Conservation (phyloP, 2,113 vertebrate species). For the Planiliza haematocheilus region DNA sequence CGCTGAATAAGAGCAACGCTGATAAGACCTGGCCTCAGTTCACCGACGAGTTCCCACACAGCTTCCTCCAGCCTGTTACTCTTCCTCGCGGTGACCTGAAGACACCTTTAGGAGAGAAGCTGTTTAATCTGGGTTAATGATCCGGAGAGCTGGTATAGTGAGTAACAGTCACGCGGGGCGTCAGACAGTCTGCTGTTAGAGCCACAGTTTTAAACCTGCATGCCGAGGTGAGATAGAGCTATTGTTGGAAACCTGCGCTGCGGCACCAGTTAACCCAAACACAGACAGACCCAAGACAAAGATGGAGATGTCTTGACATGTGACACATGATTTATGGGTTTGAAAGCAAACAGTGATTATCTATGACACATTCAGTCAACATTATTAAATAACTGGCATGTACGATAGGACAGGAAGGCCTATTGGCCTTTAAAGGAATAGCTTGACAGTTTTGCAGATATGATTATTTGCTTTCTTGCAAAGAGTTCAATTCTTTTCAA, state of each 20-base stretch:
- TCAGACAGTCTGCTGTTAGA: constrained; percentile 60
- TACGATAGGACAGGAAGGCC: too few relatives aligned
- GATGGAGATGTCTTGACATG: neutral
- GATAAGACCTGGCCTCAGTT: constrained; percentile 3
- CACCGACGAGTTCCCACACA: constrained; percentile 22
- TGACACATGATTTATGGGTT: neutral
- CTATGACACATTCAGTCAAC: too few relatives aligned
- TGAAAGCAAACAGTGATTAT: neutral
- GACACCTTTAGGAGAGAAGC: constrained; percentile 12
- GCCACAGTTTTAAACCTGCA: constrained; percentile 30
- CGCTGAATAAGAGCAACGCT: neutral
- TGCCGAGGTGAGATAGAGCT: constrained; percentile 34
- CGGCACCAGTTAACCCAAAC: constrained; percentile 36
- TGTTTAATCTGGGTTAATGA: constrained; percentile 54
- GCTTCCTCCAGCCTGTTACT: neutral
- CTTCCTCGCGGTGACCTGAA: constrained; percentile 15
- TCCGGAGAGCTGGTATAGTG: constrained; percentile 30
- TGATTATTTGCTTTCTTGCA: too few relatives aligned
- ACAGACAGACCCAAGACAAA: constrained; percentile 24
- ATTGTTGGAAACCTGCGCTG: constrained; percentile 12
- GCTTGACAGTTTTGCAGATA: neutral
- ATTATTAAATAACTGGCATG: too few relatives aligned
- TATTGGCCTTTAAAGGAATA: neutral
- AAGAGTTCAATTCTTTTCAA: too few relatives aligned
- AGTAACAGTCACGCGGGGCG: constrained; percentile 42